Evolutionary conservation across 1,140 invertebrate genomes (phyloP).

Genomic region (Kradibia gibbosae): DNA sequence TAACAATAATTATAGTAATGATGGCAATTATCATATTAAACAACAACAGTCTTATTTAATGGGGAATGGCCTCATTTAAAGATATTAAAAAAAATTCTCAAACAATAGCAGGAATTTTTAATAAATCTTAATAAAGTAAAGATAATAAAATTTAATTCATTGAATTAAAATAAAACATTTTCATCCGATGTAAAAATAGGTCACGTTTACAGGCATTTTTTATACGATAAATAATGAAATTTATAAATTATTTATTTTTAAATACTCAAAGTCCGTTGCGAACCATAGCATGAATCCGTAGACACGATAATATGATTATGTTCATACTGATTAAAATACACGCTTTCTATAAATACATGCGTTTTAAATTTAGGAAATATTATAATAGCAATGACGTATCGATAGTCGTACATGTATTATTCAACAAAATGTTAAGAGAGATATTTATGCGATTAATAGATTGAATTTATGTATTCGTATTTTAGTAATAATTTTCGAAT

Average conservation of each 20-base stretch:
- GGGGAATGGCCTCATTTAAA: not conserved
- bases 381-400: not conserved
- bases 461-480: not conserved
- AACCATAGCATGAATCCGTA: not conserved
- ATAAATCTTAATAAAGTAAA: not conserved
- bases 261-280: not conserved
- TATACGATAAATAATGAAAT: not conserved
- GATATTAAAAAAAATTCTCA: not conserved
- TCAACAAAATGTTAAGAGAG: not conserved
- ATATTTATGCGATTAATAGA: not conserved
- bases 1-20: too few relatives aligned
- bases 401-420: not conserved
- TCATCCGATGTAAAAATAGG: not conserved
- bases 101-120: not conserved
- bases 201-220: not conserved
- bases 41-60: not conserved
- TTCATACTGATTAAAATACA: not conserved
- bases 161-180: not conserved
- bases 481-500: not conserved
- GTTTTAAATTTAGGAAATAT: constrained; percentile 3
- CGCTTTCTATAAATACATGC: not conserved
- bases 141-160: too few relatives aligned
- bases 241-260: not conserved
- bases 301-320: not conserved
- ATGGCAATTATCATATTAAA: too few relatives aligned